These are phyloP conservation scores for Myripristis murdjan DNA, from an alignment of 2,797 vertebrate species.

Conservation along the genomic window DNA sequence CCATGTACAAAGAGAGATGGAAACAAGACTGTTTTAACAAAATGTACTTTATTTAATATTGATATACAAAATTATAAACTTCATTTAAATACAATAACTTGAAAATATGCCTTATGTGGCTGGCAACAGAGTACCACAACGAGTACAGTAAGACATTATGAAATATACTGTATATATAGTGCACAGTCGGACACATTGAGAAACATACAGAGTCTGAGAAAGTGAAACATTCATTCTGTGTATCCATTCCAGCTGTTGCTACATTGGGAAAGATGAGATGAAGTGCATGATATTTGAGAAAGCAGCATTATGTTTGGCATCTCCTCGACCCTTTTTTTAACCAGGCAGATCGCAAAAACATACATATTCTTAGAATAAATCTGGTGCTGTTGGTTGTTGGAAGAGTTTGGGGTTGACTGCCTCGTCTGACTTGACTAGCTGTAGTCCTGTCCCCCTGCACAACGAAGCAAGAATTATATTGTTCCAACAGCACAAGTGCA, in stretches of 20 bases:
- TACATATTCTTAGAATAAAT: background rate
- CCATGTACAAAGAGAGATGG: too few species aligned
- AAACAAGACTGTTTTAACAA: background rate
- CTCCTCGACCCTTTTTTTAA: conserved; percentile 10
- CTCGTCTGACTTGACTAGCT: too few species aligned
- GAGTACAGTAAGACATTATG: conserved; percentile 8
- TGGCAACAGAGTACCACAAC: background rate
- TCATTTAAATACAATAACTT: conserved; percentile 7
- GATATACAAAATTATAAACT: background rate
- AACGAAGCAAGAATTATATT: too few species aligned
- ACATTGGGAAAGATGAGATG: conserved; percentile 33
- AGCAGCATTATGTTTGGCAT: conserved; percentile 51
- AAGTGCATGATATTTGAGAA: conserved; percentile 27
- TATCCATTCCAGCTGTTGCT: conserved; percentile 2
- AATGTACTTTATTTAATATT: conserved; percentile 31
- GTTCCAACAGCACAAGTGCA: too few species aligned
- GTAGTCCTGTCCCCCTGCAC: too few species aligned
- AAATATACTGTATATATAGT: background rate
- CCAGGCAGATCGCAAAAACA: background rate
- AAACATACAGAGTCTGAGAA: background rate
- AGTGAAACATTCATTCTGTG: conserved; percentile 34
- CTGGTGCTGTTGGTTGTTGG: too few species aligned
- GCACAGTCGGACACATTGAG: conserved; percentile 14
- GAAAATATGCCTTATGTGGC: background rate
- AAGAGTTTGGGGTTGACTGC: background rate